phyloP scores from a whole-genome alignment of 1,140 invertebrate species.

The Dendroctonus ponderosae region DNA sequence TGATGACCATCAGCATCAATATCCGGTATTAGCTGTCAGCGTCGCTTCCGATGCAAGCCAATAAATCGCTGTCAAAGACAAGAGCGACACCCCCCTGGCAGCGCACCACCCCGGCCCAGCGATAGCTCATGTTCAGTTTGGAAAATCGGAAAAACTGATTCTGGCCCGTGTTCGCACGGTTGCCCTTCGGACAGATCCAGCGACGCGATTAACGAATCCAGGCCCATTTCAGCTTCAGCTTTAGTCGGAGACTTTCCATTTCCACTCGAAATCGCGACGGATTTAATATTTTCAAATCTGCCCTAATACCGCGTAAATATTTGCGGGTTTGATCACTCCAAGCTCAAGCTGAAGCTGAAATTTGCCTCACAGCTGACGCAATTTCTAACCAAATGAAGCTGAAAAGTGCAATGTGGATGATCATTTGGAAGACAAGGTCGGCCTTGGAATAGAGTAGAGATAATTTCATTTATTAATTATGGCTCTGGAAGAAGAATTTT shows the following conservation, averaged over 20 bases:
- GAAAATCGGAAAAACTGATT: slow-evolving; percentile 34
- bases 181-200: slow-evolving; percentile 35
- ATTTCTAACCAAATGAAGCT: too few relatives aligned
- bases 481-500: too few relatives aligned
- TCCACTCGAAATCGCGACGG: slow-evolving; percentile 16
- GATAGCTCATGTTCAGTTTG: slow-evolving; percentile 23
- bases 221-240: slow-evolving; percentile 24
- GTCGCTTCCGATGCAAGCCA: slow-evolving; percentile 14
- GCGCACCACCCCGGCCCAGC: background rate
- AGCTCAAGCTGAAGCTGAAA: too few relatives aligned
- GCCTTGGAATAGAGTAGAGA: too few relatives aligned
- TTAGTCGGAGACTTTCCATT: slow-evolving; percentile 9
- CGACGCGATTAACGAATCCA: slow-evolving; percentile 37
- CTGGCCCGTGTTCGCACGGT: slow-evolving; percentile 30
- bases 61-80: slow-evolving; percentile 31
- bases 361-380: too few relatives aligned
- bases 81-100: slow-evolving; percentile 14
- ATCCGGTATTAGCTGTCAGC: slow-evolving; percentile 25
- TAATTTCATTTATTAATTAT: too few relatives aligned
- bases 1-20: slow-evolving; percentile 19
- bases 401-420: too few relatives aligned
- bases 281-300: background rate
- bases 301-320: too few relatives aligned
- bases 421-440: too few relatives aligned
- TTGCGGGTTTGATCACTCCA: too few relatives aligned